Evolutionary conservation across 2,888 invertebrate species (phyloP).

Genomic region (Lepeophtheirus nordmannii): DNA sequence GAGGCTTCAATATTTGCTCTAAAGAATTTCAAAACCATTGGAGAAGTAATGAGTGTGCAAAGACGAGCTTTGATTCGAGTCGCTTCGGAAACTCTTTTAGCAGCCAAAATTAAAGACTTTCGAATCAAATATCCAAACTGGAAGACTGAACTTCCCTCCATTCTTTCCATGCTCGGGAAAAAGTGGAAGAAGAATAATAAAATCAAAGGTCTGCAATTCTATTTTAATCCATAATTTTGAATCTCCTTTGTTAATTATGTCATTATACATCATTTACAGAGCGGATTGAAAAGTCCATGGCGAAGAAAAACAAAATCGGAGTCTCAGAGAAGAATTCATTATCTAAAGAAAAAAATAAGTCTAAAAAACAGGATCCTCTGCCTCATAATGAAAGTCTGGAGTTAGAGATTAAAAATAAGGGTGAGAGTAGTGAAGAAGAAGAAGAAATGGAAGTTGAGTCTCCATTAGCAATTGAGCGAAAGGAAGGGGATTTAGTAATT

Average conservation of each 20-base stretch:
- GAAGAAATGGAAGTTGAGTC: neutral
- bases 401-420: neutral
- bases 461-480: neutral
- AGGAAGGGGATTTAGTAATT: conserved; percentile 5
- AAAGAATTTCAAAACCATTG: neutral
- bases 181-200: conserved; percentile 8
- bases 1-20: neutral
- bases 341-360: neutral
- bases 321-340: neutral
- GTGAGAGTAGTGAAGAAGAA: neutral
- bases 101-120: neutral
- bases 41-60: neutral
- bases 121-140: conserved; percentile 3
- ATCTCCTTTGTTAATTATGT: neutral
- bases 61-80: conserved; percentile 7
- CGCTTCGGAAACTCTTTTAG: neutral
- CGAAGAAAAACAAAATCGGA: neutral
- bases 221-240: neutral
- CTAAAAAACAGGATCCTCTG: neutral
- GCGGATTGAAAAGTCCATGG: neutral
- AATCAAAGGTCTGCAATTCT: neutral
- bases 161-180: neutral
- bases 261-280: neutral
- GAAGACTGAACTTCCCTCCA: neutral
- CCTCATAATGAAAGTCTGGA: neutral